Percentiles rank a stretch among this genome's conserved stretches.
Conservation (phyloP, 1,140 invertebrate genomes). For the Temnothorax longispinosus region DNA sequence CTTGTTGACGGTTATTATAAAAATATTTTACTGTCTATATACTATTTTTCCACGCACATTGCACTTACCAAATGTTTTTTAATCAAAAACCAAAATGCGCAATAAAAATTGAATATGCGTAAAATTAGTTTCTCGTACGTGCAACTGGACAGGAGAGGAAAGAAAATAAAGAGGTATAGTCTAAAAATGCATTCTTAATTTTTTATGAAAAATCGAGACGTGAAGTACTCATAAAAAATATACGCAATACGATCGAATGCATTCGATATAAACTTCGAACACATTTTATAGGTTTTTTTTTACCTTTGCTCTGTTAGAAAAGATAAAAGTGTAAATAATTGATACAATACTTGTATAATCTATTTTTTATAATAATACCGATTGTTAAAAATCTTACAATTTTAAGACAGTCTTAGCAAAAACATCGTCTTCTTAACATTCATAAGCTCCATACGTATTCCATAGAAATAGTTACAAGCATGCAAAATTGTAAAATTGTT, state of each 20-base stretch:
- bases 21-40: not conserved
- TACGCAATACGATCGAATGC: not conserved
- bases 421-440: not conserved
- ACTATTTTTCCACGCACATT: not conserved
- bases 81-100: not conserved
- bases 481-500: not conserved
- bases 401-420: conserved; percentile 5
- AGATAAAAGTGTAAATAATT: not conserved
- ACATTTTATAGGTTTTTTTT: not conserved
- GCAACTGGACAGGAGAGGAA: not conserved
- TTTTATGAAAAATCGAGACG: not conserved
- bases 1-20: not conserved
- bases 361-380: not conserved
- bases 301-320: not conserved
- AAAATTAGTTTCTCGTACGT: not conserved
- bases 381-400: conserved; percentile 16
- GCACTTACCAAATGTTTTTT: not conserved
- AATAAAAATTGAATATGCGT: not conserved
- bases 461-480: not conserved
- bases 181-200: conserved; percentile 16
- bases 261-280: not conserved
- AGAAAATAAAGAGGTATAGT: not conserved
- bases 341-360: not conserved
- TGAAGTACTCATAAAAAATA: conserved; percentile 34
- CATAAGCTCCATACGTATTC: not conserved